Conservation (phyloP, 1,140 invertebrate genomes). For the Papilio dardanus region DNA sequence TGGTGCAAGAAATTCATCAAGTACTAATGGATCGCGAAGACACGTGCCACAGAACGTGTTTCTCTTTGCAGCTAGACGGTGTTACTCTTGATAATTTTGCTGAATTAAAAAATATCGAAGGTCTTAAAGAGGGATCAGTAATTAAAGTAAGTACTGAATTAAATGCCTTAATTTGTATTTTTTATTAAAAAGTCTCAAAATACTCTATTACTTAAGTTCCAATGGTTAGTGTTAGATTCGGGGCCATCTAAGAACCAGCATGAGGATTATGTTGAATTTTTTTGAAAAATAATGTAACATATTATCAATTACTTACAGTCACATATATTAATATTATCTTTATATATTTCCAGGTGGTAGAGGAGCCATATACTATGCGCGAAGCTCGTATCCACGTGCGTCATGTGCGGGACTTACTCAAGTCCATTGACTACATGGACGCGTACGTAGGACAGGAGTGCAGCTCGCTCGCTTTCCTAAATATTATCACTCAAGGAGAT, state of each 20-base stretch:
- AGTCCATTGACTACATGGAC: constrained; percentile 96
- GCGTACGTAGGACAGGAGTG: constrained; percentile 98
- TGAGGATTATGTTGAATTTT: no score
- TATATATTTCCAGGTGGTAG: constrained; percentile 85
- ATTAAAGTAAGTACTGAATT: constrained; percentile 88
- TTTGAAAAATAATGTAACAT: background rate
- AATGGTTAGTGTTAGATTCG: no score
- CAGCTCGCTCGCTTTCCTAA: constrained; percentile 97
- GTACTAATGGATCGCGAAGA: constrained; percentile 98
- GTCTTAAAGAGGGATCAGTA: constrained; percentile 96
- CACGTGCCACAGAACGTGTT: constrained; percentile 98
- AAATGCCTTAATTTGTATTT: no score
- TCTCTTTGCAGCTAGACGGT: constrained; percentile 97
- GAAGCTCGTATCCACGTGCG: constrained; percentile 98
- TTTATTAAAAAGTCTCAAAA: no score
- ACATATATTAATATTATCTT: constrained; percentile 22
- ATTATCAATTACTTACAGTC: background rate
- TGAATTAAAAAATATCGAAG: constrained; percentile 98
- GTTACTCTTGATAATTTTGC: constrained; percentile 98
- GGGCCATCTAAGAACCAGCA: no score
- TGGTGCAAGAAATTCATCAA: constrained; percentile 99
- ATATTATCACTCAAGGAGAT: constrained; percentile 96
- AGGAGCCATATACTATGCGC: constrained; percentile 98
- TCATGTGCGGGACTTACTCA: constrained; percentile 97
- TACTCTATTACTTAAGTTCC: no score